Conservation (phyloP, 2,797 vertebrate species). For the Sciaenops ocellatus region DNA sequence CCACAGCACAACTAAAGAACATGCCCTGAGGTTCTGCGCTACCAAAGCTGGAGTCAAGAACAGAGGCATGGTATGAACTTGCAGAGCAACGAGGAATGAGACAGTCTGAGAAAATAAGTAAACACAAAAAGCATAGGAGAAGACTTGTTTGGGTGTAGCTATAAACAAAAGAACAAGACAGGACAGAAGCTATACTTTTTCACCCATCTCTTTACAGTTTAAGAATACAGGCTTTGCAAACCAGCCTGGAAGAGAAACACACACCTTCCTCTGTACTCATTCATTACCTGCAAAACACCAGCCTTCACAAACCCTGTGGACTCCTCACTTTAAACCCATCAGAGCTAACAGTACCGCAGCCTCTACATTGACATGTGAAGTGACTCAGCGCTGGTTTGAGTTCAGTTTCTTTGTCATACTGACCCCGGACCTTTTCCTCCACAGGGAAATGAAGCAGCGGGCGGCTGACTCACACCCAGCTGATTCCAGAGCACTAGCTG, state of each 20-base stretch:
- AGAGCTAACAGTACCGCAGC: constrained; percentile 24
- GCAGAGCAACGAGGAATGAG: constrained; percentile 11
- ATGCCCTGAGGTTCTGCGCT: constrained; percentile 56
- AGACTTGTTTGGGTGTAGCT: constrained; percentile 33
- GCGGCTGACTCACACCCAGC: constrained; percentile 67
- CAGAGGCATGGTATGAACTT: constrained; percentile 27
- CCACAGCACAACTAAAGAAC: constrained; percentile 44
- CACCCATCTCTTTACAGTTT: not conserved
- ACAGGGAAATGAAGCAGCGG: constrained; percentile 46
- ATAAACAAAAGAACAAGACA: constrained; percentile 50
- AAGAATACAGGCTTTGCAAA: constrained; percentile 10
- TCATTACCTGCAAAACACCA: constrained; percentile 27
- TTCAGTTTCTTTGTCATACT: constrained; percentile 59
- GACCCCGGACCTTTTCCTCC: constrained; percentile 47
- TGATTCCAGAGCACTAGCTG: constrained; percentile 58
- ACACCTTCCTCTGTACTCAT: not conserved
- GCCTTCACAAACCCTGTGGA: not conserved
- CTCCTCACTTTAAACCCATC: constrained; percentile 24
- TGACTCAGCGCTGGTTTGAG: constrained; percentile 54
- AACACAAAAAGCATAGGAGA: constrained; percentile 13
- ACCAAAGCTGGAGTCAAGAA: constrained; percentile 44
- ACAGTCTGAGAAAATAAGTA: constrained; percentile 23
- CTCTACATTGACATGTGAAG: constrained; percentile 42
- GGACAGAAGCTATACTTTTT: constrained; percentile 7
- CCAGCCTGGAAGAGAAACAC: not conserved